Conservation (phyloP, 2,888 invertebrate genomes). For the Tupiocoris notatus region DNA sequence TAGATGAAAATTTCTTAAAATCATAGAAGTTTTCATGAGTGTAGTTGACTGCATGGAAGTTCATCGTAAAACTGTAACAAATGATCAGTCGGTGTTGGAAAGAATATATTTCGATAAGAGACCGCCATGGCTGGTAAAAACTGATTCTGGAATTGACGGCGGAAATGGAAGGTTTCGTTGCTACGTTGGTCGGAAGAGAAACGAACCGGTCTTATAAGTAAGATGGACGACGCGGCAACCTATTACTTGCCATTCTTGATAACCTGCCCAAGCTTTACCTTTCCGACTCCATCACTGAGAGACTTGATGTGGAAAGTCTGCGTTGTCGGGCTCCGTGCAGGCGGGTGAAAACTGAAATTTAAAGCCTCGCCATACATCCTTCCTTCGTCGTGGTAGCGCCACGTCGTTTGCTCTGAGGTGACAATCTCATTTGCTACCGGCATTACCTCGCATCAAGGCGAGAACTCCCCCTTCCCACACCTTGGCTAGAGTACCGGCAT, state of each 20-base stretch:
- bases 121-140: background rate
- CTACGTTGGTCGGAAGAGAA: background rate
- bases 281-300: background rate
- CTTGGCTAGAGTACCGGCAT: background rate
- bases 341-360: background rate
- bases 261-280: background rate
- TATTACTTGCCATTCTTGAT: slow-evolving; percentile 5
- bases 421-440: slow-evolving; percentile 32
- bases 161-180: too few relatives aligned
- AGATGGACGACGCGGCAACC: slow-evolving; percentile 16
- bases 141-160: background rate
- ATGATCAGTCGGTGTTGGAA: too few relatives aligned
- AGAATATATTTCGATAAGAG: too few relatives aligned
- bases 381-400: background rate
- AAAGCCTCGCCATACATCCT: slow-evolving; percentile 15
- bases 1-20: too few relatives aligned
- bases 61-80: too few relatives aligned
- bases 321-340: background rate
- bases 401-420: slow-evolving; percentile 24
- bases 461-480: background rate
- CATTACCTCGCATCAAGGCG: slow-evolving; percentile 7
- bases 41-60: too few relatives aligned
- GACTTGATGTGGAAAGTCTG: background rate
- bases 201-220: background rate
- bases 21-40: too few relatives aligned